These are phyloP conservation scores for Thymallus thymallus DNA, from an alignment of 2,113 vertebrate species.

Conservation along the genomic window DNA sequence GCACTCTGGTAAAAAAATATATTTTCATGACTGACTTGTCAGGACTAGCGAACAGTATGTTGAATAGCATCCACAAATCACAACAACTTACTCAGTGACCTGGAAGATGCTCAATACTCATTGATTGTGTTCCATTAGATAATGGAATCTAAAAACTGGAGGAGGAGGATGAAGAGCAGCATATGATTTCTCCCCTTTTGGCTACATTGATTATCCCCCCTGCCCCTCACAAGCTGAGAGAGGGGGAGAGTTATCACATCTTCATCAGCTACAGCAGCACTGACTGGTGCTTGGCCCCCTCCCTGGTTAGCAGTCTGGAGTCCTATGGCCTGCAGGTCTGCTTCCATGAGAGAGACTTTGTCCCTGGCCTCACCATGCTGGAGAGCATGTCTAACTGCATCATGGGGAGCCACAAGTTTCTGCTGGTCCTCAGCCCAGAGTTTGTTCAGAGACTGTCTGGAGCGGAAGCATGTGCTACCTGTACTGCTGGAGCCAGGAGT, in stretches of 20 bases:
- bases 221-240: constrained; percentile 26
- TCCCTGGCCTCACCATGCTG: constrained; percentile 54
- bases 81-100: too few relatives aligned
- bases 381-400: constrained; percentile 69
- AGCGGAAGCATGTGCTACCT: constrained; percentile 59
- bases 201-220: neutral
- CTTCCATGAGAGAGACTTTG: constrained; percentile 66
- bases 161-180: constrained; percentile 8
- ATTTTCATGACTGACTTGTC: too few relatives aligned
- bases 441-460: constrained; percentile 67
- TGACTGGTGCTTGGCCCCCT: constrained; percentile 50
- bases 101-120: neutral
- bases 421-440: constrained; percentile 66
- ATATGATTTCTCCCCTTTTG: neutral
- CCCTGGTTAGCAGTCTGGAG: constrained; percentile 56
- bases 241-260: constrained; percentile 53
- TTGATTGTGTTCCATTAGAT: constrained; percentile 7
- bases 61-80: too few relatives aligned
- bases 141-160: constrained; percentile 11
- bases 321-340: constrained; percentile 46
- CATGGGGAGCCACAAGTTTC: constrained; percentile 67
- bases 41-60: too few relatives aligned
- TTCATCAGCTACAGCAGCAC: constrained; percentile 67
- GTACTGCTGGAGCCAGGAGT: constrained; percentile 61
- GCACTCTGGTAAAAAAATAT: too few relatives aligned